phyloP scores from a whole-genome alignment of 2,113 vertebrate genomes.

The Odontophorus gujanensis region DNA sequence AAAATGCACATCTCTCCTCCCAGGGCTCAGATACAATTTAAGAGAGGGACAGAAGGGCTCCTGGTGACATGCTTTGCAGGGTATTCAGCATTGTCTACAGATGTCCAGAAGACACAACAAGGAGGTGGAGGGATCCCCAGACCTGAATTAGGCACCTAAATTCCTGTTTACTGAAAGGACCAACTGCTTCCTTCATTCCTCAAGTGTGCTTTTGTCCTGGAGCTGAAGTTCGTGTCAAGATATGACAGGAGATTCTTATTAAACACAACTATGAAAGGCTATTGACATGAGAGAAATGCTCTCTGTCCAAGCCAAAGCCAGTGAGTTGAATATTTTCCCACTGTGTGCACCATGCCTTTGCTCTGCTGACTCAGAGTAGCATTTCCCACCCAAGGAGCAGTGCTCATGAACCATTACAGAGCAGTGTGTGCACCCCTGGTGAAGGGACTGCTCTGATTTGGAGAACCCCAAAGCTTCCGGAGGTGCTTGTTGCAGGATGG shows the following conservation, averaged over 20 bases:
- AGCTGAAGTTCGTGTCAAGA: neutral
- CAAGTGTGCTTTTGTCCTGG: neutral
- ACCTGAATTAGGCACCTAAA: neutral
- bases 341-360: neutral
- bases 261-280: neutral
- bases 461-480: neutral
- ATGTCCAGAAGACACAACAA: neutral
- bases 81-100: neutral
- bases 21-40: neutral
- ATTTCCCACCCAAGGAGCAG: neutral
- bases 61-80: neutral
- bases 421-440: neutral
- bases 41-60: neutral
- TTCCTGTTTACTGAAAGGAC: rapidly evolving
- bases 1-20: neutral
- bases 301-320: neutral
- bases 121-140: neutral
- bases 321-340: neutral
- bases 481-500: neutral
- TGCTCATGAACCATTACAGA: neutral
- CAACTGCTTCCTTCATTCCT: neutral
- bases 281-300: neutral
- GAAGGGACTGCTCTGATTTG: neutral
- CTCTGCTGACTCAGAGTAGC: neutral
- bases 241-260: neutral